A percentile compares a stretch with the other conserved stretches of the same genome.
These are phyloP conservation scores for Trichosurus vulpecula DNA, from an alignment of 2,797 vertebrate genomes.

Conservation along the genomic window DNA sequence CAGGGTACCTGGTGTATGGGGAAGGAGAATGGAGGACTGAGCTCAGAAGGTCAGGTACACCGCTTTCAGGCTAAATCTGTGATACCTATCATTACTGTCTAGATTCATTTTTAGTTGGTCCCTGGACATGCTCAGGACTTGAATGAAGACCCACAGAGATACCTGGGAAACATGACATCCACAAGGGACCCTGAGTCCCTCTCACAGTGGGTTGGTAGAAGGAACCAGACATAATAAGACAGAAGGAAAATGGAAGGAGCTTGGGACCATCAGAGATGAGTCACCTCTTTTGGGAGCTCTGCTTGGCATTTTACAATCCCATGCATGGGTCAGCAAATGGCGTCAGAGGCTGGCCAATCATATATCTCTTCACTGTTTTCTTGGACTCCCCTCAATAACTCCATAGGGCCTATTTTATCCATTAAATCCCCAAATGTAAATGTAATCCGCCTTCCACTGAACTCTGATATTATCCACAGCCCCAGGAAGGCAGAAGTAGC, in stretches of 20 bases:
- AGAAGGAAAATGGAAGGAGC: too few species aligned
- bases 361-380: neutral
- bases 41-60: neutral
- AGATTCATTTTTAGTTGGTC: neutral
- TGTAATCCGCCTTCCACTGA: neutral
- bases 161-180: too few species aligned
- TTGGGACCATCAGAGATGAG: neutral
- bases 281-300: neutral
- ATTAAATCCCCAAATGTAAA: neutral
- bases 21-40: neutral
- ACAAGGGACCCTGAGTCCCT: neutral
- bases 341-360: neutral
- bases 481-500: neutral
- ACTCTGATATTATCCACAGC: neutral
- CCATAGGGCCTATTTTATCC: neutral
- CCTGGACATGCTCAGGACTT: neutral
- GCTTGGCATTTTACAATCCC: neutral
- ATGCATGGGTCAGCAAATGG: neutral
- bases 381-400: neutral
- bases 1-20: neutral
- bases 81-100: neutral
- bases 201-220: neutral
- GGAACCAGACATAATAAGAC: neutral
- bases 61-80: neutral
- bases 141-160: too few species aligned